These are phyloP conservation scores for Ariolimax columbianus DNA, from an alignment of 2,888 invertebrate species.

Conservation along the genomic window DNA sequence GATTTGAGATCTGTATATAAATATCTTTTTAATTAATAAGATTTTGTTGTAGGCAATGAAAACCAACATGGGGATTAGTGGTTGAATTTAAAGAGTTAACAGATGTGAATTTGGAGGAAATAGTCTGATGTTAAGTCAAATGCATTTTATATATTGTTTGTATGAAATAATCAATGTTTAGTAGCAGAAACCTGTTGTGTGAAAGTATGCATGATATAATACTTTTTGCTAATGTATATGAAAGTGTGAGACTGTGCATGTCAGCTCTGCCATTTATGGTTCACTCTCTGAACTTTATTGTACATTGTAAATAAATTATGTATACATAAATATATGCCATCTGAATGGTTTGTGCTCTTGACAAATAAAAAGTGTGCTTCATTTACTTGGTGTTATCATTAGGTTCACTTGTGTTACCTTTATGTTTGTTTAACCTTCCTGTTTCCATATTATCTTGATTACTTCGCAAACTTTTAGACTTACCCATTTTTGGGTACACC, in stretches of 20 bases:
- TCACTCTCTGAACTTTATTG: background rate
- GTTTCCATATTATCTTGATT: too few relatives aligned
- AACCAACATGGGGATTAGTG: too few relatives aligned
- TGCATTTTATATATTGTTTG: background rate
- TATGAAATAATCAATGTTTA: background rate
- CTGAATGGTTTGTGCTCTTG: constrained; percentile 2
- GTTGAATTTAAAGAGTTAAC: too few relatives aligned
- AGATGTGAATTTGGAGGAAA: too few relatives aligned
- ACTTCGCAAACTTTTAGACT: too few relatives aligned
- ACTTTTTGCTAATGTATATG: background rate
- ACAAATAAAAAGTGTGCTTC: background rate
- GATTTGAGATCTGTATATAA: too few relatives aligned
- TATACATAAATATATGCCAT: background rate
- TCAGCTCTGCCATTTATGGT: background rate
- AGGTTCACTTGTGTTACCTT: background rate
- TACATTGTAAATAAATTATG: constrained; percentile 1
- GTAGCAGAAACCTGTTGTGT: background rate
- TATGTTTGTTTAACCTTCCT: background rate
- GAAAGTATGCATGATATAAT: background rate
- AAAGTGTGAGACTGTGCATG: background rate
- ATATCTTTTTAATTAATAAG: too few relatives aligned
- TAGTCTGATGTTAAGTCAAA: too few relatives aligned
- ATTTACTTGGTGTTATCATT: background rate
- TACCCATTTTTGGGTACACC: too few relatives aligned
- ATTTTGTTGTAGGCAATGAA: too few relatives aligned